phyloP scores from a whole-genome alignment of 2,113 vertebrate species.

The Eidolon helvum region DNA sequence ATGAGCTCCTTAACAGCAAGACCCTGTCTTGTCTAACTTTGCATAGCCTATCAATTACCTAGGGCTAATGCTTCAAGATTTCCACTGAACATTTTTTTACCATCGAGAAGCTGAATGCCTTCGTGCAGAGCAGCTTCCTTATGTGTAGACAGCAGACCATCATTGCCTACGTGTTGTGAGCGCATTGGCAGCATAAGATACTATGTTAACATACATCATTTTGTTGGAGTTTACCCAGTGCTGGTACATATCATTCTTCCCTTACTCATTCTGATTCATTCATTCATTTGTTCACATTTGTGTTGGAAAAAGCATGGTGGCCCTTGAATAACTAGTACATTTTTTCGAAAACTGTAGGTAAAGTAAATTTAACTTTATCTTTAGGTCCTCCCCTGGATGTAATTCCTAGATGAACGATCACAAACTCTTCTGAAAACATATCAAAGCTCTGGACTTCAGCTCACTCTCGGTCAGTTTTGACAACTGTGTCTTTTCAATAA shows the following conservation, averaged over 20 bases:
- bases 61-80: background rate
- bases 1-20: background rate
- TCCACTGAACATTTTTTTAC: background rate
- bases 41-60: background rate
- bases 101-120: background rate
- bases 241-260: background rate
- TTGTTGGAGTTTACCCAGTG: background rate
- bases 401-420: background rate
- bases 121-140: background rate
- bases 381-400: background rate
- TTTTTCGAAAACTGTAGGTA: background rate
- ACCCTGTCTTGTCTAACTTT: background rate
- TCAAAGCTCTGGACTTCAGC: background rate
- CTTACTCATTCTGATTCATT: background rate
- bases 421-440: background rate
- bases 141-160: background rate
- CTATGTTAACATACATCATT: accelerated
- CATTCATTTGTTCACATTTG: background rate
- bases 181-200: background rate
- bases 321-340: background rate
- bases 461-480: slow-evolving; percentile 21
- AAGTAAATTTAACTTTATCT: background rate
- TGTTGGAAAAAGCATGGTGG: background rate
- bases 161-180: background rate
- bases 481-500: slow-evolving; percentile 25